Base-by-base conservation (phyloP, 1,140 invertebrate genomes). In the Microplitis mediator region DNA sequence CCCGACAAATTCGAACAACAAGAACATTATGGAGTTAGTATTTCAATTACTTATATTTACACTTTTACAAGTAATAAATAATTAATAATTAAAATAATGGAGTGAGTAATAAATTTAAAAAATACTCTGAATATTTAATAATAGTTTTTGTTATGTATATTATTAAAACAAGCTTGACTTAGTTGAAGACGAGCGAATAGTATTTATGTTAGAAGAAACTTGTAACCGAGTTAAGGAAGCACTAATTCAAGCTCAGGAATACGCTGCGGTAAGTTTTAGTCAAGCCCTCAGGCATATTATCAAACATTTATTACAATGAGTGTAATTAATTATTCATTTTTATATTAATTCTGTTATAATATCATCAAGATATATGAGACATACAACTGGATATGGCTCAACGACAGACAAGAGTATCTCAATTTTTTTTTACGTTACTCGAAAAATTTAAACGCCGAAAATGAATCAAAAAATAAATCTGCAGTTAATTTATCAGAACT, bases 391-490 rank as follows among this genome's bases (percentile, higher is more conserved):
- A 76, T 94, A 2, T 94, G 93, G 93, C 80, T 89, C 8, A 90
- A 91, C 76, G 88, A 93, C 77, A 85, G 89, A 34, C 83, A 90
- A 50, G 87, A 91, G 71, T 91, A 91, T 77, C 85, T 93, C 72
- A 76, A 87, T 3, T 88, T 92, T 77, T 93, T 94, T 82, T 81
- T 93, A 51, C 88, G 89, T 35, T 94, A 91, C 79, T 90, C 91
- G 4, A 88, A 90, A 73, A 87, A 88, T 8, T 82, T 93, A 0
- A 89, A 87, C 76, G 86, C 0, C 88, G 91, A 8, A 91, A 93
- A 79, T 84, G 4, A 86, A 87, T 34, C 86, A 88, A 23, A 23
- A 23, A 23, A 23, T 45, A 45, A 45, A 32, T 82, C 88, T 69
- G 83, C 85, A 8, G 79, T 80, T 9, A 84, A 85, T 61, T 75